phyloP scores from a whole-genome alignment of 1,140 invertebrate genomes.

The Teleopsis dalmanni region DNA sequence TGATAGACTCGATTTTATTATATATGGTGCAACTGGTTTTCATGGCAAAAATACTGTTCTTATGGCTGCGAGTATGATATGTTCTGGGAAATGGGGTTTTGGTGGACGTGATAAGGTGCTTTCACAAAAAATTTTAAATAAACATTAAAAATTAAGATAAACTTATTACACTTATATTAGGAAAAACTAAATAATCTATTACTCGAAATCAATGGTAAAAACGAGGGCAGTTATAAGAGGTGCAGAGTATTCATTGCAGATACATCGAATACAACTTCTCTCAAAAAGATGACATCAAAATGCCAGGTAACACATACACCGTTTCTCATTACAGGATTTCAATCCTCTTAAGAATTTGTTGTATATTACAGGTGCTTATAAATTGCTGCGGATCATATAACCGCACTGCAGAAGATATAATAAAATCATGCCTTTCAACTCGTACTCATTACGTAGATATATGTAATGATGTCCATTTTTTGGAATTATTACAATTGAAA shows the following conservation, averaged over 20 bases:
- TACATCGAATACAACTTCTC: background rate
- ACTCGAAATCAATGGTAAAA: too few relatives aligned
- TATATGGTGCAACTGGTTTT: slow-evolving; percentile 75
- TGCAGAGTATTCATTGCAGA: slow-evolving; percentile 5
- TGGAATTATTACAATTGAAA: slow-evolving; percentile 71
- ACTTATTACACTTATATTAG: too few relatives aligned
- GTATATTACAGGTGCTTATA: slow-evolving; percentile 47
- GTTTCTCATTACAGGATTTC: background rate
- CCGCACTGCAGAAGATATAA: slow-evolving; percentile 76
- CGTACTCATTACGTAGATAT: slow-evolving; percentile 81
- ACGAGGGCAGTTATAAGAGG: too few relatives aligned
- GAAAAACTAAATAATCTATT: too few relatives aligned
- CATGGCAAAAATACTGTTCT: slow-evolving; percentile 67
- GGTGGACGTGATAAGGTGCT: slow-evolving; percentile 11
- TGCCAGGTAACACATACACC: slow-evolving; percentile 7
- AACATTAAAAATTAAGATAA: too few relatives aligned
- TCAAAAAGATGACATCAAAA: background rate
- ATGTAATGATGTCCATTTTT: slow-evolving; percentile 78
- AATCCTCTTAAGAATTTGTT: background rate
- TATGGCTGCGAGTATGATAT: slow-evolving; percentile 49
- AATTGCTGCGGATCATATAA: slow-evolving; percentile 84
- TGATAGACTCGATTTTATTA: slow-evolving; percentile 52
- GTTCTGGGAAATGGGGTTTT: slow-evolving; percentile 26
- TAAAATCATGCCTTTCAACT: slow-evolving; percentile 72
- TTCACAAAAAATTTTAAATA: background rate